A percentile compares a stretch with the other conserved stretches of the same genome.
Conservation (phyloP, 2,797 vertebrate genomes). For the Chaunax sp. region DNA sequence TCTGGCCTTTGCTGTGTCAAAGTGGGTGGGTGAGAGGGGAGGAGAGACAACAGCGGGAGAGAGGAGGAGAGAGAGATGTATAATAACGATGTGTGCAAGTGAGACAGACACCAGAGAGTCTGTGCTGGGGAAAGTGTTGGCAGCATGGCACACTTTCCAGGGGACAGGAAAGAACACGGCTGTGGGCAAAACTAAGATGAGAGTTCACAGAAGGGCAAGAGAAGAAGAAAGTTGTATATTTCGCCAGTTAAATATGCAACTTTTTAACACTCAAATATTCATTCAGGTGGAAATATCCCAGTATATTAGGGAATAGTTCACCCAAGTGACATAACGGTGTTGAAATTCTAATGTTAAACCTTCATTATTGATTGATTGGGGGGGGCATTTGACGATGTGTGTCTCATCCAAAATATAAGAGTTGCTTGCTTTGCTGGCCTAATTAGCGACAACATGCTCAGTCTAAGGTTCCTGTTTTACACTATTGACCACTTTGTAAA, state of each 20-base stretch:
- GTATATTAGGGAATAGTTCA: neutral
- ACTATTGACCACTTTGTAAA: neutral
- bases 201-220: conserved; percentile 49
- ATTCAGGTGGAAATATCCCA: neutral
- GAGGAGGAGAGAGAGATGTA: neutral
- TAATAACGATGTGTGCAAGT: conserved; percentile 37
- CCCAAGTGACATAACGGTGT: neutral
- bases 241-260: no score
- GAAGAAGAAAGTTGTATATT: neutral
- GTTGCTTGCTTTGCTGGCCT: neutral
- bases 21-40: conserved; percentile 36
- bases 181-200: conserved; percentile 35
- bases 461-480: neutral
- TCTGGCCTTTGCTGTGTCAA: conserved; percentile 48
- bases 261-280: neutral
- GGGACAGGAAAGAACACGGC: conserved; percentile 44
- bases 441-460: neutral
- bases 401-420: neutral
- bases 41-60: conserved; percentile 32
- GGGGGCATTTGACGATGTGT: neutral
- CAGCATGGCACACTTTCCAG: conserved; percentile 35
- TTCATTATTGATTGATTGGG: neutral
- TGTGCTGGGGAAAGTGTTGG: conserved; percentile 44
- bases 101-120: conserved; percentile 34
- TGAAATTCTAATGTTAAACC: neutral